Conservation (phyloP, 2,113 vertebrate species). For the Dipodomys stephensi region DNA sequence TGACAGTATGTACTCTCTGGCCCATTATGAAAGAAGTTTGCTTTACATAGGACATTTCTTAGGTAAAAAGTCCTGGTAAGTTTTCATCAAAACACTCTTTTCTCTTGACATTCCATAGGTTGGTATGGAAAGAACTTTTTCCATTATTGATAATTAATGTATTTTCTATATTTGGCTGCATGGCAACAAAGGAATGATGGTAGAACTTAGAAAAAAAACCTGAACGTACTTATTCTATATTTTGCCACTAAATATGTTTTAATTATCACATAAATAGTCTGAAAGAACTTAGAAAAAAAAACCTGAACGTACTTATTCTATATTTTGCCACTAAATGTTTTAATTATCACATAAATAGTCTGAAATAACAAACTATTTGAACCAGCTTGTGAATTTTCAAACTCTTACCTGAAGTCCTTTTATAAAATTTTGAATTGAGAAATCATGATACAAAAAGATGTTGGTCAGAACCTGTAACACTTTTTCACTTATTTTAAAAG, state of each 20-base stretch:
- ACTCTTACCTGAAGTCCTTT: conserved; percentile 96
- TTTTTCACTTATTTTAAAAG: conserved; percentile 94
- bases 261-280: conserved; percentile 36
- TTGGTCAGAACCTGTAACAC: conserved; percentile 95
- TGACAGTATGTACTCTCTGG: conserved; percentile 2
- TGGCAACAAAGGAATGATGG: not conserved
- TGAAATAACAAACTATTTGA: conserved; percentile 46
- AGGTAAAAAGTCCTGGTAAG: not conserved
- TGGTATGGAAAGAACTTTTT: conserved; percentile 25
- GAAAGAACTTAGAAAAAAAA: conserved; percentile 19
- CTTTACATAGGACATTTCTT: not conserved
- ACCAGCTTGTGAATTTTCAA: conserved; percentile 49
- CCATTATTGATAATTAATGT: conserved; percentile 8
- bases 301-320: no score
- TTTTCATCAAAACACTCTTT: not conserved
- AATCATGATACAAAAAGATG: conserved; percentile 98
- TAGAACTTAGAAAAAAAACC: conserved; percentile 23
- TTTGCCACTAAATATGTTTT: conserved; percentile 46
- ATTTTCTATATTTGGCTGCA: conserved; percentile 19
- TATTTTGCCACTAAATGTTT: conserved; percentile 44
- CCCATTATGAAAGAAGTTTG: not conserved
- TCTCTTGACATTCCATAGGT: not conserved
- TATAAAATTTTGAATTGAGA: conserved; percentile 97
- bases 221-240: conserved; percentile 32
- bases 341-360: conserved; percentile 36